Percentiles rank a stretch among this genome's conserved stretches.
These are phyloP conservation scores for Pipistrellus kuhlii DNA, from an alignment of 2,797 vertebrate genomes.

Conservation along the genomic window DNA sequence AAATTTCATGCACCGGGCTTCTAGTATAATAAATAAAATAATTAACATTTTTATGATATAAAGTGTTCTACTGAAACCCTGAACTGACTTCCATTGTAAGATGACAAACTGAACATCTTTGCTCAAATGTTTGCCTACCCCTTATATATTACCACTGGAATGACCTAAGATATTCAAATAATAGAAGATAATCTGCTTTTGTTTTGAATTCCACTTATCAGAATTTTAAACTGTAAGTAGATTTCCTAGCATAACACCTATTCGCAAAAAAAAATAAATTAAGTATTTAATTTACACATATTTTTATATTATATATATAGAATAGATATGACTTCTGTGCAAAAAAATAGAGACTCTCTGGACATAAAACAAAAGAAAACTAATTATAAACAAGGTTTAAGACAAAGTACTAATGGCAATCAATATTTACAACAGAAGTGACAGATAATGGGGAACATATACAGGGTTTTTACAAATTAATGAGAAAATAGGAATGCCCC, in stretches of 20 bases:
- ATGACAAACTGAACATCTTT: background rate
- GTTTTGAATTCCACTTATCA: background rate
- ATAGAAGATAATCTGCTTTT: background rate
- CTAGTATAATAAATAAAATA: background rate
- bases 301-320: background rate
- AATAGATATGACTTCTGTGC: background rate
- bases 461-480: background rate
- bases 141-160: background rate
- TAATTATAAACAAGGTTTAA: background rate
- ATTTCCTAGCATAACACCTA: background rate
- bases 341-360: background rate
- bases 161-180: background rate
- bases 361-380: background rate
- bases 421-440: background rate
- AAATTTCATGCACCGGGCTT: too few species aligned
- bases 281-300: background rate
- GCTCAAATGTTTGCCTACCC: background rate
- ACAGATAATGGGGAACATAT: background rate
- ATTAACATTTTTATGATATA: background rate
- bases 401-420: background rate
- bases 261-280: background rate
- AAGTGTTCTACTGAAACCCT: background rate
- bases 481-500: background rate
- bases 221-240: background rate
- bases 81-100: background rate